A percentile compares a stretch with the other conserved stretches of the same genome.
These are phyloP conservation scores for Sphenodon punctatus DNA, from an alignment of 2,797 vertebrate genomes.

Conservation along the genomic window DNA sequence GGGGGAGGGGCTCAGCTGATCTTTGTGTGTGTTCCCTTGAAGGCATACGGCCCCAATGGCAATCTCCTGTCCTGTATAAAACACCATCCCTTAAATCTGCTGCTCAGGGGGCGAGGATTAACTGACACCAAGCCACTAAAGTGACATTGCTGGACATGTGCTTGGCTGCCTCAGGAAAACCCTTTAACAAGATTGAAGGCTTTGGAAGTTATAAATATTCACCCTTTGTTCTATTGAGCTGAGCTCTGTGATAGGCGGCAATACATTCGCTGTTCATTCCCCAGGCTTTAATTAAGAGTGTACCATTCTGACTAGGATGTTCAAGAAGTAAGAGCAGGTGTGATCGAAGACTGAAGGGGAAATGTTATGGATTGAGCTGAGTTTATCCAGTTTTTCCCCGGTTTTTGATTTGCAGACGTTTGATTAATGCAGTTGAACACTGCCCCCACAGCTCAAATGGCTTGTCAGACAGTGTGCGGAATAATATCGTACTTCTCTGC, in stretches of 20 bases:
- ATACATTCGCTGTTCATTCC: rapidly evolving
- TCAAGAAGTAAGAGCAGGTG: neutral
- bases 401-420: rapidly evolving
- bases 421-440: neutral
- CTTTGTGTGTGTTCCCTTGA: neutral
- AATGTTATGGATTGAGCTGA: neutral
- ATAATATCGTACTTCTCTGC: neutral
- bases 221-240: neutral
- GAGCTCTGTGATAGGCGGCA: neutral
- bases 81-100: conserved; percentile 20
- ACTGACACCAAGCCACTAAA: conserved; percentile 8
- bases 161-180: conserved; percentile 1
- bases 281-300: neutral
- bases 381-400: neutral
- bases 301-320: neutral
- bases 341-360: rapidly evolving
- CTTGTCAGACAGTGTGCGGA: neutral
- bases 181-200: conserved; percentile 28
- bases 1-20: too few relatives aligned
- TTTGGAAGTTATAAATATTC: conserved; percentile 44
- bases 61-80: neutral
- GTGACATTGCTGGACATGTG: neutral
- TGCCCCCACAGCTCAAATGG: neutral
- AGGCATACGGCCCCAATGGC: neutral
- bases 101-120: conserved; percentile 42